These are phyloP conservation scores for Microplitis demolitor DNA, from an alignment of 1,140 invertebrate genomes.

Conservation along the genomic window DNA sequence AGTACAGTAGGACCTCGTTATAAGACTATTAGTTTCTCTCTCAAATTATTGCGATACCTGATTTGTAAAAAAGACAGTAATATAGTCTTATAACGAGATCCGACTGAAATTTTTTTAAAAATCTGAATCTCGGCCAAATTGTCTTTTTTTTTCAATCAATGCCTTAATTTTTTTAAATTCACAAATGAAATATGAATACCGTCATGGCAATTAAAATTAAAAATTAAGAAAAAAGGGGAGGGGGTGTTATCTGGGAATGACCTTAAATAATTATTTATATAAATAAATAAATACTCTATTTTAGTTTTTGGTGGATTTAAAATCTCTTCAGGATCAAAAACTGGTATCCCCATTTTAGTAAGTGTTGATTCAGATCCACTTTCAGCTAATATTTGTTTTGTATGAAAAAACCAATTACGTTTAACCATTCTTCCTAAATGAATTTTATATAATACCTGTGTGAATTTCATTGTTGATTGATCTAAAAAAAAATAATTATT, in stretches of 20 bases:
- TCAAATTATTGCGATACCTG: too few relatives aligned
- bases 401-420: constrained; percentile 69
- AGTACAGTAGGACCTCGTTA: too few relatives aligned
- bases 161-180: too few relatives aligned
- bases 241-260: neutral
- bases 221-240: too few relatives aligned
- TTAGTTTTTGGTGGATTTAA: constrained; percentile 41
- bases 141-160: too few relatives aligned
- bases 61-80: too few relatives aligned
- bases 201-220: too few relatives aligned
- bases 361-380: constrained; percentile 62
- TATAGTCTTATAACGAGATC: too few relatives aligned
- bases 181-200: too few relatives aligned
- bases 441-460: constrained; percentile 66
- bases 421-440: constrained; percentile 73
- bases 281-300: constrained; percentile 4
- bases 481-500: constrained; percentile 3
- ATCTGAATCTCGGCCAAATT: too few relatives aligned
- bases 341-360: constrained; percentile 58
- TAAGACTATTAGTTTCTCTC: too few relatives aligned
- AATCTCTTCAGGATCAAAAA: constrained; percentile 64
- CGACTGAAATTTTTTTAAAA: too few relatives aligned
- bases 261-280: constrained; percentile 19
- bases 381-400: constrained; percentile 62
- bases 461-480: constrained; percentile 66